These are phyloP conservation scores for Cyanoderma ruficeps DNA, from an alignment of 2,113 vertebrate genomes.

Conservation along the genomic window DNA sequence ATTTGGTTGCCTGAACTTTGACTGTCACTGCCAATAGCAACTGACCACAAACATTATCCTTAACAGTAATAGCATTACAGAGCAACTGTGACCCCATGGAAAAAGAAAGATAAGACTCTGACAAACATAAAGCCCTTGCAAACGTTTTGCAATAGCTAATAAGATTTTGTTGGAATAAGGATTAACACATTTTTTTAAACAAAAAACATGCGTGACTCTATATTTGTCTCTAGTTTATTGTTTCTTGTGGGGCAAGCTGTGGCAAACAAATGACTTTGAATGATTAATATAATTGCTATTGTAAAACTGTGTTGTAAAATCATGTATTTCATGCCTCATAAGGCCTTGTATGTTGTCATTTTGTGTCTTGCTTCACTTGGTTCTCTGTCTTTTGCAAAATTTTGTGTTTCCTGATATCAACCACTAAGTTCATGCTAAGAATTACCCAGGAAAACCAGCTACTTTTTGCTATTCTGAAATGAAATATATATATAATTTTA, in stretches of 20 bases:
- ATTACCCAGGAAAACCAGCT: neutral
- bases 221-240: neutral
- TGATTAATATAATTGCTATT: neutral
- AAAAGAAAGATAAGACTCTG: neutral
- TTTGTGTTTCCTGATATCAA: slow-evolving; percentile 12
- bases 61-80: neutral
- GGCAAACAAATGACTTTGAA: neutral
- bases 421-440: neutral
- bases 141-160: neutral
- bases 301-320: neutral
- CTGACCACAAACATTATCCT: slow-evolving; percentile 36
- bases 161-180: neutral
- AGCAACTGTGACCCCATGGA: neutral
- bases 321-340: neutral
- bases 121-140: neutral
- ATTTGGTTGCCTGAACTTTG: neutral
- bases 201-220: fast-evolving
- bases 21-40: slow-evolving; percentile 14
- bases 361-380: slow-evolving; percentile 29
- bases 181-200: neutral
- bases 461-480: neutral
- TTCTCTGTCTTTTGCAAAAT: slow-evolving; percentile 41
- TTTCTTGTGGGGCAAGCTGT: neutral
- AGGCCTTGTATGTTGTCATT: neutral
- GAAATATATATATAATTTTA: neutral